These are phyloP conservation scores for Brachionus manjavacas DNA, from an alignment of 1,140 invertebrate species.

Conservation along the genomic window DNA sequence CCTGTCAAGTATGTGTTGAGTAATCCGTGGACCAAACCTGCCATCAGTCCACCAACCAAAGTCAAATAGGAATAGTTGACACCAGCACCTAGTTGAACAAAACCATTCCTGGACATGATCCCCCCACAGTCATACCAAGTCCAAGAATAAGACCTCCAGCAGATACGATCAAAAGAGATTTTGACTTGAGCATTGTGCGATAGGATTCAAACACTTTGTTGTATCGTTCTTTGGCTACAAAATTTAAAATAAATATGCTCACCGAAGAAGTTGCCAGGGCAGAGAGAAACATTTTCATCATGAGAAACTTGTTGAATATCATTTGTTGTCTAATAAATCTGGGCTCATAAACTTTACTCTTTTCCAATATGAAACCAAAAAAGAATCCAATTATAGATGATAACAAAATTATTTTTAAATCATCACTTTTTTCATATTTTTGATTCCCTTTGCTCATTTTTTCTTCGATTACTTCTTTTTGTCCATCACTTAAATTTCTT, in stretches of 20 bases:
- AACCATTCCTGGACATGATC: constrained; percentile 27
- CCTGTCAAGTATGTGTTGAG: background rate
- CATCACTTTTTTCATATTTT: background rate
- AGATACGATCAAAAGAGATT: background rate
- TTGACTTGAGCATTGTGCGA: background rate
- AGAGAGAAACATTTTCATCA: constrained; percentile 41
- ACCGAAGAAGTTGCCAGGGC: background rate
- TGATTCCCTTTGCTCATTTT: background rate
- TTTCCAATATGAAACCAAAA: constrained; percentile 15
- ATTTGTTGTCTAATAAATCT: constrained; percentile 27
- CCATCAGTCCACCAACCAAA: background rate
- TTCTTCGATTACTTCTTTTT: background rate
- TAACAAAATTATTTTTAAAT: too few species aligned
- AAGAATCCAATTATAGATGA: background rate
- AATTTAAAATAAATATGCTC: background rate
- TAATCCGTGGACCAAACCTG: background rate
- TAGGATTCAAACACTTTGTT: constrained; percentile 20
- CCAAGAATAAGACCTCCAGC: constrained; percentile 10
- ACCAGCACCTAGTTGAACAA: constrained; percentile 17
- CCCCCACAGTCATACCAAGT: constrained; percentile 2
- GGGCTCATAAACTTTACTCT: constrained; percentile 28
- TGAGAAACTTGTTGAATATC: constrained; percentile 23
- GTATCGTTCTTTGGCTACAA: background rate
- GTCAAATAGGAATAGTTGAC: background rate
- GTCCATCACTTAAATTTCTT: background rate